Base-by-base conservation (phyloP, 2,113 vertebrate genomes). In the Pterocles gutturalis region DNA sequence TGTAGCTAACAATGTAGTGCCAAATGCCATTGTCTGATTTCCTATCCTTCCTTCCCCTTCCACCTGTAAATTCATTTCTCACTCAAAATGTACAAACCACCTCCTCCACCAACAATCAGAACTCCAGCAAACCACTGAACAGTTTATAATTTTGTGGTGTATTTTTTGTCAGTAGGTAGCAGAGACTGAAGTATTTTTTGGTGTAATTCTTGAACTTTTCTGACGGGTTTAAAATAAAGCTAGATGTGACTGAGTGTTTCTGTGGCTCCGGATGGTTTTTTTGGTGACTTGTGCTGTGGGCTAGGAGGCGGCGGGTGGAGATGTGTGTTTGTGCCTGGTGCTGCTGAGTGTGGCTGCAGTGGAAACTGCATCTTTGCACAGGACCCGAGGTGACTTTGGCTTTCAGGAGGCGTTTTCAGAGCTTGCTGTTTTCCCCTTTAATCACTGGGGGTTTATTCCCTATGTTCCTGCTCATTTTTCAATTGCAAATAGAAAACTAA, bases 151-250 rank as follows among this genome's bases (percentile, higher is more conserved):
- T 98, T 97, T 91, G 98, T 99, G 98, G 97, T 98, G 98, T 98
- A 98, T 98, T 98, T 97, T 98, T 98, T 98, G 98, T 98, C 98
- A 97, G 98, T 99, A 99, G 98, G 97, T 98, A 99, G 98, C 98
- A 98, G 97, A 98, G 98, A 98, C 98, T 98, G 98, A 98, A 98
- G 98, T 99, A 98, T 98, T 98, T 98, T 98, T 98, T 98, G 98
- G 98, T 98, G 98, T 98, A 98, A 98, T 96, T 98, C 98, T 98
- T 98, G 98, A 98, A 97, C 96, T 98, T 98, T 98, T 98, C 98
- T 98, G 98, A 98, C 97, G 97, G 98, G 98, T 98, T 96, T 96
- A 97, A 98, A 99, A 98, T 98, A 99, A 99, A 99, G 98, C 97
- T 98, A 97, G 98, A 98, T 98, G 98, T 99, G 98, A 98, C 98